These are phyloP conservation scores for Podargus strigoides DNA, from an alignment of 2,797 vertebrate genomes.

Conservation along the genomic window DNA sequence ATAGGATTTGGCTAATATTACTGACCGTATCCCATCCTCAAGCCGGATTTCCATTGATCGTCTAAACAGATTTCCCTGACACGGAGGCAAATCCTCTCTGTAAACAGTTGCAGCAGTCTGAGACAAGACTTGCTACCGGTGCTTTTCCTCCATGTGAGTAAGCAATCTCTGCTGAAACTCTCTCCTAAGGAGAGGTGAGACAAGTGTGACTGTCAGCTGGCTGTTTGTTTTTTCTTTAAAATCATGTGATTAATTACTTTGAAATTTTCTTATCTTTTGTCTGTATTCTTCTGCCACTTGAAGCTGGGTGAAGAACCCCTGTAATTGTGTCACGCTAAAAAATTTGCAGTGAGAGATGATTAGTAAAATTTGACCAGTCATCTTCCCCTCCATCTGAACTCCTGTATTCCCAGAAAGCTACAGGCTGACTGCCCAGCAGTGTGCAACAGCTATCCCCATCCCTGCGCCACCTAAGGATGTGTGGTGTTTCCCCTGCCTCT, in stretches of 20 bases:
- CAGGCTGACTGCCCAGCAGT: neutral
- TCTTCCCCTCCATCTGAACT: neutral
- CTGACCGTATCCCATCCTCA: slow-evolving; percentile 1
- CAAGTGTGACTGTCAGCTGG: neutral
- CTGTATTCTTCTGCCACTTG: neutral
- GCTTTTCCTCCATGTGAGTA: fast-evolving
- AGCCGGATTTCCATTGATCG: neutral
- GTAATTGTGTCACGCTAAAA: neutral
- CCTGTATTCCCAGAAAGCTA: neutral
- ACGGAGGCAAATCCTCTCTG: neutral
- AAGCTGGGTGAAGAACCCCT: neutral
- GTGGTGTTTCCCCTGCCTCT: neutral
- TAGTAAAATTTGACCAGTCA: neutral
- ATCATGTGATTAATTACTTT: neutral
- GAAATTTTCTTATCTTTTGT: neutral
- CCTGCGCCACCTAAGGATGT: no score
- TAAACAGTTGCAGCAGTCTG: neutral
- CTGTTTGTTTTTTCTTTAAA: neutral
- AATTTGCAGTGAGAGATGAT: neutral
- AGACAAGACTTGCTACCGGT: neutral
- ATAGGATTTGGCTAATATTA: slow-evolving; percentile 28
- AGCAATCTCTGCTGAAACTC: neutral
- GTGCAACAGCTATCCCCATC: neutral
- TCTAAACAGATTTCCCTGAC: slow-evolving; percentile 6
- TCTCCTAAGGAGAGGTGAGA: neutral